phyloP scores from a whole-genome alignment of 2,113 vertebrate genomes.

The Protobothrops mucrosquamatus region DNA sequence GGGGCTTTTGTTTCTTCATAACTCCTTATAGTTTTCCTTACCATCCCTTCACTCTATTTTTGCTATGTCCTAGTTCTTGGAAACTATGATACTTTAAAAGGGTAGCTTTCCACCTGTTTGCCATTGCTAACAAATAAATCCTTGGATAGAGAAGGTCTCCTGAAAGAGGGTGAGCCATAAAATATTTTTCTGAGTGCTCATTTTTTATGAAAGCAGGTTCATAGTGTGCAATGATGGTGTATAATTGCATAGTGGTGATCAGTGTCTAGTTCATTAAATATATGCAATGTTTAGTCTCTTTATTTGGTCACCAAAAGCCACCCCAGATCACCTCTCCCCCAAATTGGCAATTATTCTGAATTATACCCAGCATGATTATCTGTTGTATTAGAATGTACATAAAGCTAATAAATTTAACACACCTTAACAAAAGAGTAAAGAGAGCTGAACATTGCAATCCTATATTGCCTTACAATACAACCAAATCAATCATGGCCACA shows the following conservation, averaged over 20 bases:
- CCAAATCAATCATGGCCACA: background rate
- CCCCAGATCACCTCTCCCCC: background rate
- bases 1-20: background rate
- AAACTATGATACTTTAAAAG: background rate
- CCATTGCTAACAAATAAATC: background rate
- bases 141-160: background rate
- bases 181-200: background rate
- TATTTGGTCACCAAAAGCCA: background rate
- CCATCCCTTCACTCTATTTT: background rate
- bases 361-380: background rate
- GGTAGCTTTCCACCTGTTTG: background rate
- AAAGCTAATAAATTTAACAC: background rate
- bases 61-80: background rate
- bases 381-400: background rate
- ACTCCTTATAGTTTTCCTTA: background rate
- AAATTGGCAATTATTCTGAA: background rate
- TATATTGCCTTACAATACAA: background rate
- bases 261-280: background rate
- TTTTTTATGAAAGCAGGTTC: background rate
- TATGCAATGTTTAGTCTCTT: background rate
- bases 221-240: background rate
- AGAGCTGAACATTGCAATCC: background rate
- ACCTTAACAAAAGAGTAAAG: background rate
- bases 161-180: too few species aligned
- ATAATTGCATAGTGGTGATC: background rate